Conservation (phyloP, 1,140 invertebrate genomes). For the Globodera ellingtonae region DNA sequence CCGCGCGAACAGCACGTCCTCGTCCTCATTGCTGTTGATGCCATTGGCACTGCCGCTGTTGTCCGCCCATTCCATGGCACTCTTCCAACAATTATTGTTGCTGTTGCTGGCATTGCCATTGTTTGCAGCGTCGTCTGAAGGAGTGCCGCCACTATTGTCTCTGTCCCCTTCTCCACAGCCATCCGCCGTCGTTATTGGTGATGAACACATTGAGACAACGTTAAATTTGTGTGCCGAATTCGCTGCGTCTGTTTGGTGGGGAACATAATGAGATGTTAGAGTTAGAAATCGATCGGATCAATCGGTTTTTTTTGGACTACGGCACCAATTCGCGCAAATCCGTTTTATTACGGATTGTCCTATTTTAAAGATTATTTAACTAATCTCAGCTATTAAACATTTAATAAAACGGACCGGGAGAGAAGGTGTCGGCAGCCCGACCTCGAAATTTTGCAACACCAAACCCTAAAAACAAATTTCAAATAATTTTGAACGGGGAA, state of each 20-base stretch:
- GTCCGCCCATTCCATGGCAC: slow-evolving; percentile 17
- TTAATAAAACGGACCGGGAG: background rate
- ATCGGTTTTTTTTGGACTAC: background rate
- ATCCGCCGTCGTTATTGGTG: background rate
- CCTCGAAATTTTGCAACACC: slow-evolving; percentile 30
- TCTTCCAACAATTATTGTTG: slow-evolving; percentile 5
- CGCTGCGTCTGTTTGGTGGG: background rate
- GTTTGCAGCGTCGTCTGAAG: background rate
- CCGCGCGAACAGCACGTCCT: slow-evolving; percentile 54
- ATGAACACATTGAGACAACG: background rate
- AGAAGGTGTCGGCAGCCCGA: slow-evolving; percentile 8
- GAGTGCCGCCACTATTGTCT: background rate
- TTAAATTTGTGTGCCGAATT: background rate
- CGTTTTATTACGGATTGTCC: too few species aligned
- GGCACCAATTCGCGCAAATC: too few species aligned
- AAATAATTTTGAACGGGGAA: background rate
- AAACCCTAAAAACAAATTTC: slow-evolving; percentile 21
- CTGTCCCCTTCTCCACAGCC: background rate
- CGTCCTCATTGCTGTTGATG: slow-evolving; percentile 39
- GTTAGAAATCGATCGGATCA: background rate
- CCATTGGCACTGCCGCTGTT: background rate
- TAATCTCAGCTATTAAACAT: too few species aligned
- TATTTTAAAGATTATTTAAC: too few species aligned
- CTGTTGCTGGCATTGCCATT: slow-evolving; percentile 2
- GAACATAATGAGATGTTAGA: too few species aligned